These are phyloP conservation scores for Calypte anna DNA, from an alignment of 2,113 vertebrate species.

Conservation along the genomic window DNA sequence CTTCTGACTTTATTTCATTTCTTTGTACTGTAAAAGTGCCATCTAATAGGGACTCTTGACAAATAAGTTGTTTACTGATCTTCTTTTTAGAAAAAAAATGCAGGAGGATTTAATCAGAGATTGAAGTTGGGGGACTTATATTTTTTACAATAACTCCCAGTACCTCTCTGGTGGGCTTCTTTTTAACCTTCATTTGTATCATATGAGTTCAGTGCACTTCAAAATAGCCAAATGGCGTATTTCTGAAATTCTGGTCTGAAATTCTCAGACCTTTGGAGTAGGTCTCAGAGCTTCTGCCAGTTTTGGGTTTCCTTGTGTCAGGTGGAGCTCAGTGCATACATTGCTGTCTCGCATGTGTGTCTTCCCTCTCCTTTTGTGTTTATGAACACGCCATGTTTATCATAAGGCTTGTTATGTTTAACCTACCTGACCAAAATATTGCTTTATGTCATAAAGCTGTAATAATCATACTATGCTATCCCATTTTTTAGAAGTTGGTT, in stretches of 20 bases:
- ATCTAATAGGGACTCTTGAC: background rate
- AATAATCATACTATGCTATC: background rate
- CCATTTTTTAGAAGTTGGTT: background rate
- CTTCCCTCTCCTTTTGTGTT: background rate
- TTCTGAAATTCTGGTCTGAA: background rate
- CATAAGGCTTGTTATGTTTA: background rate
- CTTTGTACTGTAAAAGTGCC: background rate
- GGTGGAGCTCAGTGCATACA: background rate
- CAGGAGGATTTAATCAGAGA: background rate
- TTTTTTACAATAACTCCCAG: background rate
- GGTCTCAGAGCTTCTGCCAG: background rate
- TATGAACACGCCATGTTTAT: background rate
- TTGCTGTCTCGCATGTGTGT: background rate
- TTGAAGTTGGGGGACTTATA: background rate
- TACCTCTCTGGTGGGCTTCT: background rate
- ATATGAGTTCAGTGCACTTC: rapidly evolving
- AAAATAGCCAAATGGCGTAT: background rate
- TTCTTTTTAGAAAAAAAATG: background rate
- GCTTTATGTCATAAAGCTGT: rapidly evolving
- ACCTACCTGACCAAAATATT: background rate
- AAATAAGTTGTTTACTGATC: background rate
- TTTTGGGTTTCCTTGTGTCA: background rate
- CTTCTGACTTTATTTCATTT: conserved; percentile 41
- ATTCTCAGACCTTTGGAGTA: background rate
- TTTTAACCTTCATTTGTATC: background rate